Evolutionary conservation across 2,888 invertebrate genomes (phyloP), one percentile per base, ranked within the genome.

Genomic region (Lumbricus terrestris): DNA sequence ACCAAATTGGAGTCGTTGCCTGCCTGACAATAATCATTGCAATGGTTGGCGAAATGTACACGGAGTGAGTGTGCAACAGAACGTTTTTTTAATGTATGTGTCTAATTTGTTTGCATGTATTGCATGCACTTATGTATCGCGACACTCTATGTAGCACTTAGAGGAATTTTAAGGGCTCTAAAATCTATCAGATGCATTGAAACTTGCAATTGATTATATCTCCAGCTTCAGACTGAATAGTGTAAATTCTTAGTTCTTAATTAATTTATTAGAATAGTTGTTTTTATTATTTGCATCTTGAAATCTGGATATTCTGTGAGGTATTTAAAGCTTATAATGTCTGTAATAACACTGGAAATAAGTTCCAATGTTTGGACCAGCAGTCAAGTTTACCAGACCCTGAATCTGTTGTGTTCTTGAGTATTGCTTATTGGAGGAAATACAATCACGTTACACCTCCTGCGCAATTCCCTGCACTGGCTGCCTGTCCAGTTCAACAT

Each of bases 1-100:
- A 98, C 95, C 99, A 99, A 95, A 96, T 97, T 38, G 97, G 98
- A 90, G 96, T 97, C 11, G 99, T 99, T 0, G 97, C 98, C 29
- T 96, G 98, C 91, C 97, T 97, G 95, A 99, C 99, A 89, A 99
- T 99, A 90, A 96, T 97, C 92, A 98, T 99, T 94, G 98, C 99
- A 33, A 99, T 99, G 93, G 96, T 99, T 92, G 99, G 99, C 91
- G 99, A 99, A 96, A 96, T 99, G 20, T 99, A 99, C 94, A 99
- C 99, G 23, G 99, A 99, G 96, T 97, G 95, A 96, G 96, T 96
- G 40, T n/a, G 34, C 47, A 47, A 47, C 23, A 54, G 54, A 23
- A 54, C 18, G 4, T 54, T 54, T 54, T 54, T 42, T 13, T 16
- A 16, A 2, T 42, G 2, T 16, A 16, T 42, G 11, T 42, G 42